Conservation (phyloP, 2,797 vertebrate species). For the Sparus aurata region DNA sequence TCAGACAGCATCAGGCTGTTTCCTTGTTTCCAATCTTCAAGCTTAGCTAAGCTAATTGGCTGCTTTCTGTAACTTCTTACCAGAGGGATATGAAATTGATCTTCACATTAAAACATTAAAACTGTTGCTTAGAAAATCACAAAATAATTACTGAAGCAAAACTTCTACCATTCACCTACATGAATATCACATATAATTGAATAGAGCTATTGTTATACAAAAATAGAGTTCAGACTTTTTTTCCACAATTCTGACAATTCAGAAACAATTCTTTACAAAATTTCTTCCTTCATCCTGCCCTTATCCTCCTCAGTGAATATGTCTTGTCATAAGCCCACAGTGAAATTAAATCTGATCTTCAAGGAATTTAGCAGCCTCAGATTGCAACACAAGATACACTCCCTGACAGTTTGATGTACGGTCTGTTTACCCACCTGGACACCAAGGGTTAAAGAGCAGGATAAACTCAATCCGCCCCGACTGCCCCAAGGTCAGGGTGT, state of each 20-base stretch:
- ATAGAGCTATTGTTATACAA: too few relatives aligned
- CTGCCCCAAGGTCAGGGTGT: constrained; percentile 83
- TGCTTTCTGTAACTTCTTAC: not conserved
- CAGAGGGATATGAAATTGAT: not conserved
- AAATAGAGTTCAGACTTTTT: too few relatives aligned
- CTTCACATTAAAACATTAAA: not conserved
- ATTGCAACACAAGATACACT: not conserved
- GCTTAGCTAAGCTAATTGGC: not conserved
- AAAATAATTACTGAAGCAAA: not conserved
- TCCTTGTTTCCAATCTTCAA: not conserved
- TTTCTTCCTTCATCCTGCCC: too few relatives aligned
- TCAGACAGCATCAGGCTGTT: not conserved
- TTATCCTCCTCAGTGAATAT: not conserved
- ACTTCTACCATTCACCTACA: not conserved
- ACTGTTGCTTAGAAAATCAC: not conserved
- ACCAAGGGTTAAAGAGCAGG: constrained; percentile 97
- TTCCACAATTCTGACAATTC: too few relatives aligned
- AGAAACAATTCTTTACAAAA: too few relatives aligned
- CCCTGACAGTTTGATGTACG: constrained; percentile 35
- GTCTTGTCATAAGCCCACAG: not conserved
- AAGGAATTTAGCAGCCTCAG: constrained; percentile 3
- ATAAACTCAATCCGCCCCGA: constrained; percentile 81
- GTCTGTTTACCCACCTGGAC: constrained; percentile 84
- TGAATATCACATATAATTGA: not conserved
- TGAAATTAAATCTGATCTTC: constrained; percentile 43